phyloP scores from a whole-genome alignment of 2,888 invertebrate genomes.

The Volucella inflata region DNA sequence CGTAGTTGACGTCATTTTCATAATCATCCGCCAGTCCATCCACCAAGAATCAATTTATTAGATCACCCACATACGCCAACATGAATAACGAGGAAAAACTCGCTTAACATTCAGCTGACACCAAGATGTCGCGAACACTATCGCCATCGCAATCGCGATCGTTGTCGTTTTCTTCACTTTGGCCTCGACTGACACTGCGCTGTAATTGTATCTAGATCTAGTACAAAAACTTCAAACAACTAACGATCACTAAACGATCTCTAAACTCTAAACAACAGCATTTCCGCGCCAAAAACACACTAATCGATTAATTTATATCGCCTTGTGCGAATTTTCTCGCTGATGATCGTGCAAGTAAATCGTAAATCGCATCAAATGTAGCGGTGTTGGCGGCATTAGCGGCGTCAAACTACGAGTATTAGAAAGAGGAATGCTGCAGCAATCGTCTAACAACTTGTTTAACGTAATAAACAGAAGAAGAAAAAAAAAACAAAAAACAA shows the following conservation, averaged over 20 bases:
- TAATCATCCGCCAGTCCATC: constrained; percentile 49
- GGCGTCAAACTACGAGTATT: constrained; percentile 44
- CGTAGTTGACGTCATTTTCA: constrained; percentile 70
- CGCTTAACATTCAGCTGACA: constrained; percentile 67
- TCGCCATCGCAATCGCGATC: constrained; percentile 5
- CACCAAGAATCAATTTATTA: constrained; percentile 54
- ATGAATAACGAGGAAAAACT: constrained; percentile 26
- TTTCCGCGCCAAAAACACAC: constrained; percentile 65
- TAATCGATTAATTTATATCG: constrained; percentile 70
- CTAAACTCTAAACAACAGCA: constrained; percentile 23
- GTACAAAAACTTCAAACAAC: constrained; percentile 29
- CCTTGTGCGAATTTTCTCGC: constrained; percentile 52
- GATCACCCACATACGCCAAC: constrained; percentile 60
- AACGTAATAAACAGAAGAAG: constrained; percentile 17
- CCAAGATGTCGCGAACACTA: constrained; percentile 54
- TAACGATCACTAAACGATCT: too few relatives aligned
- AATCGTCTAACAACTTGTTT: constrained; percentile 33
- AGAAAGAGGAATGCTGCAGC: constrained; percentile 41
- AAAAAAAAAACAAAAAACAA: background rate
- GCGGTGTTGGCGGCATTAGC: constrained; percentile 12
- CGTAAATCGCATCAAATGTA: constrained; percentile 36
- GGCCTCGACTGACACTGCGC: constrained; percentile 27
- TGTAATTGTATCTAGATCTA: constrained; percentile 72
- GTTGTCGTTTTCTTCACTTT: constrained; percentile 14
- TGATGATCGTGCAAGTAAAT: constrained; percentile 43